phyloP scores from a whole-genome alignment of 2,888 invertebrate species.

The Melanostoma scalare region DNA sequence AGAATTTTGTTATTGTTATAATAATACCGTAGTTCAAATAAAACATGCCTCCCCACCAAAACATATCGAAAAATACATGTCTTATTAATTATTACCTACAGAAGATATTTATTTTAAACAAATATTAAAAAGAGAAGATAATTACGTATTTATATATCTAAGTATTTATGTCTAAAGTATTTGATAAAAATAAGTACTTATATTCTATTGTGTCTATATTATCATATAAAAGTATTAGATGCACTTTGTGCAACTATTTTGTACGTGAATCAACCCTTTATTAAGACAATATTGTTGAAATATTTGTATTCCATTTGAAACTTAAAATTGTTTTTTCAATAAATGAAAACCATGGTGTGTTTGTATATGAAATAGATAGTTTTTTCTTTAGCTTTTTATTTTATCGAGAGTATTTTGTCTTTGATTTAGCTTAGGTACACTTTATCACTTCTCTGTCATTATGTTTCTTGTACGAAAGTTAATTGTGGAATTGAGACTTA shows the following conservation, averaged over 20 bases:
- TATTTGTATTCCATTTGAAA: constrained; percentile 30
- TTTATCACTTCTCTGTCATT: no score
- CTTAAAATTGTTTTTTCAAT: no score
- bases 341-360: no score
- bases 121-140: background rate
- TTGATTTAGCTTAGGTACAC: no score
- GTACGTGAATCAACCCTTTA: constrained; percentile 24
- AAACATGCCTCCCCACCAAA: constrained; percentile 36
- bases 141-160: no score
- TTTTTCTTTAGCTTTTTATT: no score
- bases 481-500: no score
- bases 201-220: constrained; percentile 1
- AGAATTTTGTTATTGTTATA: background rate
- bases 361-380: no score
- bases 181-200: background rate
- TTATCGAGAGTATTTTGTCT: no score
- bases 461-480: no score
- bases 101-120: background rate
- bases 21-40: constrained; percentile 31
- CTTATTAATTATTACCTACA: no score
- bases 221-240: constrained; percentile 5
- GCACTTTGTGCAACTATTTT: constrained; percentile 43
- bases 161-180: no score
- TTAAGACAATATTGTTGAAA: constrained; percentile 17
- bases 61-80: constrained; percentile 40